Evolutionary conservation across 2,113 vertebrate species (phyloP), one percentile per base, ranked within the genome.

Genomic region (Scomber colias): DNA sequence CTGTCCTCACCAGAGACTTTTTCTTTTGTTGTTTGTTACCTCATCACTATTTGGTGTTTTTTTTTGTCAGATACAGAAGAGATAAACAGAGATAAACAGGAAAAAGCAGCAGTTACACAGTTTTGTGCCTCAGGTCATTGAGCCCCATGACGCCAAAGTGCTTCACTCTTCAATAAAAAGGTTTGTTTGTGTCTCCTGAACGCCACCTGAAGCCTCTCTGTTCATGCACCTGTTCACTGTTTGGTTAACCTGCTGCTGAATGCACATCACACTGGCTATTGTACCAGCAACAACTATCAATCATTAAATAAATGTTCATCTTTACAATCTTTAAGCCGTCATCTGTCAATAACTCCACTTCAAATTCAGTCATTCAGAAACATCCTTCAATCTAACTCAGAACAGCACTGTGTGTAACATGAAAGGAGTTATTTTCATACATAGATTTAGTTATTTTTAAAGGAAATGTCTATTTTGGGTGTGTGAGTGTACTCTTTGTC

Each of bases 141-240:
- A 74, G 11, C 71, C 19, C 11, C 50, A 50, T 12, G 1, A 6
- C n/a, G 11, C 49, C 2, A 1, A 49, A 0, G 40, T 4, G 59
- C 61, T 81, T 70, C 60, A 56, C 62, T 65, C 63, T 75, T 64
- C 27, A 21, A 62, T 61, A 9, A 61, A 81, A 75, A 27, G 17
- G 17, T 57, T 56, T 70, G 72, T 87, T 80, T 83, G 66, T 71
- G 75, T 84, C 46, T 57, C 63, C 48, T 67, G 31, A 84, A 79
- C 12, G 19, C n/a, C 56, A 13, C 57, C 44, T 75, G 19, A 68
- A 79, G 59, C 81, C 51, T 84, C 81, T 60, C 55, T 68, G 75
- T 74, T 27, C 64, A 2, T 62, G 66, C 87, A 87, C 84, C 89
- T 88, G 82, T 51, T 83, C 51, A 14, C 51, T 87, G 84, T 87